phyloP scores from a whole-genome alignment of 30 jellyfish, hydroid and myxozoan species.

The Aurelia sp. region DNA sequence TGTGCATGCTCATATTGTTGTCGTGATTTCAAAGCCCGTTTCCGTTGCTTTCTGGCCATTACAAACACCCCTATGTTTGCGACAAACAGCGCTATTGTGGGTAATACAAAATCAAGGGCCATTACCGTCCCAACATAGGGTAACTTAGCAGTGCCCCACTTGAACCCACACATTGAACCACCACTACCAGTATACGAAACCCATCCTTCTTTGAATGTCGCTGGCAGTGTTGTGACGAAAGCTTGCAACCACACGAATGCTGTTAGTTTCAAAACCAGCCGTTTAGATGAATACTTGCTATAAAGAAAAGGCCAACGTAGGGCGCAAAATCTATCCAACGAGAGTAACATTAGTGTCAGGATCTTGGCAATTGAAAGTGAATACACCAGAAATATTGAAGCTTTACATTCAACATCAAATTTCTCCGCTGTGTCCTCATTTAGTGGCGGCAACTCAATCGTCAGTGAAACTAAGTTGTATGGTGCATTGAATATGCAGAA shows the following conservation, averaged over 20 bases:
- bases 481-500: constrained; percentile 8
- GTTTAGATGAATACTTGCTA: neutral
- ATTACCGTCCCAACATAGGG: neutral
- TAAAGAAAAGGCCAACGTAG: constrained; percentile 4
- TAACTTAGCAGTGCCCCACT: constrained; percentile 1
- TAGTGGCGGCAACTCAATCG: neutral
- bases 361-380: no score
- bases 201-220: no score
- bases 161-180: constrained; percentile 2
- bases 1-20: no score
- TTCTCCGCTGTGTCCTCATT: neutral
- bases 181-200: neutral
- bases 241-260: no score
- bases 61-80: constrained; percentile 13
- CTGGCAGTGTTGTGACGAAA: no score
- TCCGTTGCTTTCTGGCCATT: constrained; percentile 6
- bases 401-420: no score
- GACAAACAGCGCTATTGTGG: neutral
- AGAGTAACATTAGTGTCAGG: neutral
- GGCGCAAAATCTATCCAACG: constrained; percentile 10
- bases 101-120: neutral
- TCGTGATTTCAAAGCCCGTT: neutral
- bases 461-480: constrained; percentile 4
- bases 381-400: no score
- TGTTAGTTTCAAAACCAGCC: neutral